Evolutionary conservation across 2,113 vertebrate species (phyloP).

Genomic region (Nematolebias whitei): DNA sequence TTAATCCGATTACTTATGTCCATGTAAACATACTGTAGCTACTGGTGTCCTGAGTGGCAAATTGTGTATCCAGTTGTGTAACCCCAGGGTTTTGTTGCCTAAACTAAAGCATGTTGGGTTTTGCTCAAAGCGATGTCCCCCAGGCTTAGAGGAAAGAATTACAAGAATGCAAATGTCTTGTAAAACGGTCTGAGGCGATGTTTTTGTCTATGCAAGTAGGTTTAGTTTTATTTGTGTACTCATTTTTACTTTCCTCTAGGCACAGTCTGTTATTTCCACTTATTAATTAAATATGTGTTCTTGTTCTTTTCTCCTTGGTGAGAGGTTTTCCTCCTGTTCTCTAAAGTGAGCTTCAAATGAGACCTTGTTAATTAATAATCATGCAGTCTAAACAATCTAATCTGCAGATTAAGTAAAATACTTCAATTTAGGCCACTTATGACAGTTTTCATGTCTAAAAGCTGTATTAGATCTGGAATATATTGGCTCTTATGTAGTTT

Average conservation of each 20-base stretch:
- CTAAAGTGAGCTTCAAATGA: conserved; percentile 3
- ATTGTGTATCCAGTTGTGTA: conserved; percentile 38
- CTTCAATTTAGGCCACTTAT: not conserved
- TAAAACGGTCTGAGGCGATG: conserved; percentile 43
- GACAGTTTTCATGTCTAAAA: too few relatives aligned
- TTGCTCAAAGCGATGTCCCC: conserved; percentile 30
- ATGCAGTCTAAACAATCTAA: conserved; percentile 5
- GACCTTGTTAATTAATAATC: conserved; percentile 8
- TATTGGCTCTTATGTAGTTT: too few relatives aligned
- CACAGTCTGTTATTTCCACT: conserved; percentile 24
- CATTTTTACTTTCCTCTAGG: conserved; percentile 41
- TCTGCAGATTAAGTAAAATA: not conserved
- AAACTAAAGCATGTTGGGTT: conserved; percentile 24
- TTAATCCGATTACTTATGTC: too few relatives aligned
- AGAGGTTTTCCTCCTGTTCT: conserved; percentile 10
- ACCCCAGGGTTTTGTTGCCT: conserved; percentile 14
- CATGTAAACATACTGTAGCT: too few relatives aligned
- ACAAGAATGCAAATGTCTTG: conserved; percentile 48
- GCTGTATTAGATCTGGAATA: too few relatives aligned
- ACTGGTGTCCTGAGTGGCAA: conserved; percentile 51
- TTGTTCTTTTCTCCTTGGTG: conserved; percentile 16
- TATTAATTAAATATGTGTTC: conserved; percentile 8
- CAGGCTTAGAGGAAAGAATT: conserved; percentile 28
- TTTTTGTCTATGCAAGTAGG: conserved; percentile 14
- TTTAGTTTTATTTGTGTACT: conserved; percentile 33